Base-by-base conservation (phyloP, 2,797 vertebrate species). In the Decapterus maruadsi region DNA sequence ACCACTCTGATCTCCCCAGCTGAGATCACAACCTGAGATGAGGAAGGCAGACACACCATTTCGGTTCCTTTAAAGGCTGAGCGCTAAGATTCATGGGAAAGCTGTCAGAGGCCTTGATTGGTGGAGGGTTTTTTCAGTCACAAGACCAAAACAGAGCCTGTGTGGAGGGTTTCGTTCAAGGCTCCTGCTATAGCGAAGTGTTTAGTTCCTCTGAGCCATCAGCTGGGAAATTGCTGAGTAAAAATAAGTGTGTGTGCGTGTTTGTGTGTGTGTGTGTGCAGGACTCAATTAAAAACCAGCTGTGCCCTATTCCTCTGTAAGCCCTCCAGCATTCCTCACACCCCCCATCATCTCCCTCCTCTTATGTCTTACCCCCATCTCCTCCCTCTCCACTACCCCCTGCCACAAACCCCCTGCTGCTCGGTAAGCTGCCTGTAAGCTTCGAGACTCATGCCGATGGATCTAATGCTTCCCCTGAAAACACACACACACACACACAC, bases 241-340 rank as follows among this genome's bases (percentile, higher is more conserved):
- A 92, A 95, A 92, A 88, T 78, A 85, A 75, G 61, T 19, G 80
- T 19, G 62, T 66, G 86, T 77, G 68, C 1, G 34, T 36, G 7
- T 74, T 36, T 51, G 40, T 19, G 62, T 66, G 86, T 77, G 68
- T 8, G 34, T 36, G 7, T 74, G 42, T 51, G 40, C 8, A 4
- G 81, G 87, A 88, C 93, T 93, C 93, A 94, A 95, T 95, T 95
- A 95, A 94, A 92, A 95, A 93, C 92, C 94, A 95, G 94, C 95
- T 95, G 95, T 93, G 94, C 88, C 81, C 78, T 90, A 83, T 93
- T 91, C 88, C 84, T 92, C 86, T 88, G 85, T 85, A 91, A 89
- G 90, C 90, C 91, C 91, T 92, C 84, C 86, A 90, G 91, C 87
- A 19, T 77, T 84, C 78, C 85, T 72, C 72, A 48, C 69, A 60